Base-by-base conservation (phyloP, 2,797 vertebrate genomes). In the Semotilus atromaculatus region DNA sequence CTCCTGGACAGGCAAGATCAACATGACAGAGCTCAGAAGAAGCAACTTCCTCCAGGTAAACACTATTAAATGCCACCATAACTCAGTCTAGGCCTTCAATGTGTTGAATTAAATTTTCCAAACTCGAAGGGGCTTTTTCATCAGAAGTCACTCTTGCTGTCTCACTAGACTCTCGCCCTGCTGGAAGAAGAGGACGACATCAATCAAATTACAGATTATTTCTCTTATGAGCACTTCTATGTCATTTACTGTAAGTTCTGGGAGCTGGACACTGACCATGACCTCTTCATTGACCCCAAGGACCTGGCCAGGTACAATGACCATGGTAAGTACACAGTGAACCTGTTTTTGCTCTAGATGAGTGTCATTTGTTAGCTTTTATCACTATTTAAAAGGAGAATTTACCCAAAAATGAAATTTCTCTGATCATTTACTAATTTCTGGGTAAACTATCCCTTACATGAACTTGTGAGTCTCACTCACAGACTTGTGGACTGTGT, bases 221-320 rank as follows among this genome's bases (percentile, higher is more conserved):
- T 99, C 95, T 99, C 98, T 86, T 99, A 99, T 0, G 98, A 99
- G 89, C 98, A 99, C 90, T 99, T 99, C 90, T 99, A 99, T 87
- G 98, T 99, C 83, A 99, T 99, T 94, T 99, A 99, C 93, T 99
- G 98, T 96, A 99, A 99, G 93, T 99, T 99, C 93, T 99, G 98
- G 98, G 98, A 99, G 94, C 94, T 99, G 93, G 98, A 99, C 93
- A 97, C 96, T 62, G 98, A 99, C 92, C 98, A 99, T 18, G 98
- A 99, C 91, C 96, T 99, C 86, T 99, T 98, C 91, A 97, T 99
- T 77, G 97, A 97, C 93, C 97, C 97, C 91, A 97, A 97, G 77
- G 98, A 99, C 92, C 95, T 99, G 86, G 96, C 96, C 43, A 95
- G 96, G 92, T 99, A 99, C 91, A 99, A 98, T 80, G 98, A 99